phyloP scores from a whole-genome alignment of 2,888 invertebrate species.

The Strigamia crassipes region DNA sequence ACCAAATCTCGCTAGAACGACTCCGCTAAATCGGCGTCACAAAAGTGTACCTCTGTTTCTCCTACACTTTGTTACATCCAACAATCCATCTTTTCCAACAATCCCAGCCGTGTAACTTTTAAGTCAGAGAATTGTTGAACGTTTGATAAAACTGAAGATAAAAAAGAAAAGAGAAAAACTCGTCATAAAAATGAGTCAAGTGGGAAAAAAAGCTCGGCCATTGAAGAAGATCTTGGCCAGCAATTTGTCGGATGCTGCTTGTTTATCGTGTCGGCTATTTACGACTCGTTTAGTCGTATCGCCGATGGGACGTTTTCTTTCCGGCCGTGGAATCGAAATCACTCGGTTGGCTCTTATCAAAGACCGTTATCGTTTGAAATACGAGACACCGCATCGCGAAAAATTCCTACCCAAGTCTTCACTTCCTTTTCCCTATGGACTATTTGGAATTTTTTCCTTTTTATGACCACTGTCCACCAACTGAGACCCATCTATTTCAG shows the following conservation, averaged over 20 bases:
- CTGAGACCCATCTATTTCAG: background rate
- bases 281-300: conserved; percentile 2
- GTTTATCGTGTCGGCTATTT: conserved; percentile 2
- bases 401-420: background rate
- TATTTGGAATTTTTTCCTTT: conserved; percentile 10
- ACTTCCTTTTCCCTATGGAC: background rate
- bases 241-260: conserved; percentile 10
- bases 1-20: no score
- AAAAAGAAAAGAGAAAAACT: background rate
- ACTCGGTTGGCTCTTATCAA: conserved; percentile 3
- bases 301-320: background rate
- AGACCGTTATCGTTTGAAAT: conserved; percentile 1
- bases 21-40: no score
- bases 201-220: background rate
- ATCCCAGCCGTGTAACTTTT: background rate
- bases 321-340: background rate
- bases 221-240: background rate
- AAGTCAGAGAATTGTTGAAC: background rate
- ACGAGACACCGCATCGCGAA: background rate
- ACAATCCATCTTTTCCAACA: no score
- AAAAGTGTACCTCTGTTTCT: no score
- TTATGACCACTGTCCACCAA: background rate
- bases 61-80: no score
- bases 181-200: background rate
- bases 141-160: background rate